Evolutionary conservation across 2,888 invertebrate species (phyloP), one percentile per base, ranked within the genome.

Genomic region (Caenorhabditis afra): DNA sequence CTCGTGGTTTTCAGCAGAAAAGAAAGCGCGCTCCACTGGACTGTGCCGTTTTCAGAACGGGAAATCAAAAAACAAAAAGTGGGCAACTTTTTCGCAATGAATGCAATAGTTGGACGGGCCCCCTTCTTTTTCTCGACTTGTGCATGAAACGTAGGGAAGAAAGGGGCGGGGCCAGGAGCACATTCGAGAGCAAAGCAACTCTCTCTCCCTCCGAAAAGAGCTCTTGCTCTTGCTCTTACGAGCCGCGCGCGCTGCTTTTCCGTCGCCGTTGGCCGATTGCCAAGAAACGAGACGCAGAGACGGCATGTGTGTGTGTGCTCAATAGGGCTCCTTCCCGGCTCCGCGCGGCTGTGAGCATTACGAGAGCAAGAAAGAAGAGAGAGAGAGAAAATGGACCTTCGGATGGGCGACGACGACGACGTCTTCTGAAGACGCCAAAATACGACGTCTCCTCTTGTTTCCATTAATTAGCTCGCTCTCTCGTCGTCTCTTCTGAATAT

Each of bases 171-270:
- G 29, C 29, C 29, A 29, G 52, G 52, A 39, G 64, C 52, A 64
- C 64, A 64, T 52, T 29, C 44, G 64, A 64, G 64, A 62, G 58
- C 22, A 66, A 66, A 66, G 66, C 66, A 66, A 66, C 66, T 66
- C 57, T 55, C 37, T 35, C 55, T 55, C 66, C 45, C 67, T 47
- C 67, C 67, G 55, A 65, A 65, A 65, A 66, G 66, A 57, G 66
- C 66, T 66, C 45, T 65, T 65, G 65, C 65, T 66, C 66, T 66
- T 52, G 39, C 49, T 57, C 67, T 67, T 41, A 20, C 52, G 52
- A 52, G 37, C 39, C 22, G 41, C 39, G 55, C 57, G 57, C 41
- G 57, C 57, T 18, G 57, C 55, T 53, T 65, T 53, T 52, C 64
- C 23, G 53, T 49, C 39, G 47, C 55, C 55, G 35, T 61, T 62